A percentile compares a stretch with the other conserved stretches of the same genome.
Conservation (phyloP, 1,140 invertebrate genomes). For the Diplogasteroides magnus region DNA sequence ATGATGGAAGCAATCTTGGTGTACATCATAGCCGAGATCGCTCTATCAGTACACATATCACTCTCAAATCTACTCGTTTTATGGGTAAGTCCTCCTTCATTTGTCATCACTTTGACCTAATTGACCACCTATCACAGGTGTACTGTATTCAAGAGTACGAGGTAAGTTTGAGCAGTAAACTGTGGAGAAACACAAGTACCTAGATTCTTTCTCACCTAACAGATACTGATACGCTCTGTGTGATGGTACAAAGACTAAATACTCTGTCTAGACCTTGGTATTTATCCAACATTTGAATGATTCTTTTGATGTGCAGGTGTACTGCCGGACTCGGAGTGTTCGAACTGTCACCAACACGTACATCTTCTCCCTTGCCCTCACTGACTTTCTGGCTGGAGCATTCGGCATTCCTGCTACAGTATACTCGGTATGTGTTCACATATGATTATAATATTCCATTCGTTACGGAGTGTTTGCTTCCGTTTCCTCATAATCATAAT, state of each 20-base stretch:
- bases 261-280: no score
- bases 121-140: no score
- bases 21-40: conserved; percentile 30
- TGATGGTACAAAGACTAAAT: background rate
- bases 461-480: background rate
- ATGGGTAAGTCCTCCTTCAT: conserved; percentile 20
- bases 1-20: conserved; percentile 23
- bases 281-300: no score
- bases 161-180: no score
- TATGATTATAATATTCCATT: background rate
- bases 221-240: background rate
- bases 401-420: conserved; percentile 18
- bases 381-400: conserved; percentile 34
- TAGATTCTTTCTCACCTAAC: background rate
- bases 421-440: conserved; percentile 7
- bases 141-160: no score
- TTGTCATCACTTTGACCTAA: background rate
- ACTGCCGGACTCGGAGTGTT: conserved; percentile 23
- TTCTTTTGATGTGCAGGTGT: background rate
- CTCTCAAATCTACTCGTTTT: conserved; percentile 35
- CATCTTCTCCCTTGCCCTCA: conserved; percentile 35
- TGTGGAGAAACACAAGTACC: conserved; percentile 11
- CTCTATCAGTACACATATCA: conserved; percentile 38
- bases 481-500: background rate
- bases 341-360: conserved; percentile 38